Evolutionary conservation across 2,888 invertebrate genomes (phyloP), one percentile per base, ranked within the genome.

Genomic region (Coenonympha arcania): DNA sequence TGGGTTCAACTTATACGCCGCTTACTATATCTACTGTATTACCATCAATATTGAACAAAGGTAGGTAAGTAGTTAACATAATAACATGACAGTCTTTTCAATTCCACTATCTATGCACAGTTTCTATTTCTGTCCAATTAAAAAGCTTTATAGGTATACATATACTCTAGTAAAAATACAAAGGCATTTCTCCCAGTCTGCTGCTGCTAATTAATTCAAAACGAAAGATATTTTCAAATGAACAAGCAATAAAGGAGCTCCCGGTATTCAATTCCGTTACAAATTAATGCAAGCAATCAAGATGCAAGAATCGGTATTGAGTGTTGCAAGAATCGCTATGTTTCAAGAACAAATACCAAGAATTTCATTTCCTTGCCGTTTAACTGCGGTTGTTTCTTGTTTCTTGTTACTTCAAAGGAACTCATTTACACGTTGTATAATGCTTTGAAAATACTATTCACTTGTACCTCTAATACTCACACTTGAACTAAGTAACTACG

Each of bases 241-340:
- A 39, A 22, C 5, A 20, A 36, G n/a, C 11, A 39, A 39, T 15
- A 24, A 15, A 24, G 24, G 13, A 15, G 2, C 22, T 22, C 18
- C 16, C 6, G n/a, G n/a, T 24, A 39, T 39, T 15, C 15, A 24
- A 39, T 39, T 39, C 24, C 39, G 5, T 4, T 24, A 15, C 15
- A 39, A 39, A 37, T 37, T 39, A 39, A 11, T 39, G 24, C 24
- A 34, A 39, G 24, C 39, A 39, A 39, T 39, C 39, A 39, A 39
- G 22, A 39, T 24, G 24, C 39, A 16, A 22, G 22, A 37, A 37
- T 24, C 4, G 22, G 4, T 24, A 22, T 15, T 24, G 24, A 13
- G 20, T 22, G 2, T 20, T 34, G 2, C 37, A 22, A 39, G n/a
- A n/a, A n/a, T n/a, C n/a, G n/a, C n/a, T n/a, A n/a, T 22, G 2